Base-by-base conservation (phyloP, 2,888 invertebrate species). In the Spatulosminthurus flaviceps region DNA sequence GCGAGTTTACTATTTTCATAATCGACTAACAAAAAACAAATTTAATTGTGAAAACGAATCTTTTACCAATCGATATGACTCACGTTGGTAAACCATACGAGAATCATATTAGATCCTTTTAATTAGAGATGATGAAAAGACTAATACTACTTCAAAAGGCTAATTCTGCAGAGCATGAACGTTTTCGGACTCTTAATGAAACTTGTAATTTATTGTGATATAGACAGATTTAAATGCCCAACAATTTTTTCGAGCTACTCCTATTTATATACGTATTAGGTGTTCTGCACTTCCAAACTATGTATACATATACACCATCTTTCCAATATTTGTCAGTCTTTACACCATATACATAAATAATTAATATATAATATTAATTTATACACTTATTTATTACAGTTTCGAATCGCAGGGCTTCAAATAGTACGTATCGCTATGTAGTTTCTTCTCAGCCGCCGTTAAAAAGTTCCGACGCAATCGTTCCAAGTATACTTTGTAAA, bases 181-280 rank as follows among this genome's bases (percentile, higher is more conserved):
- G 72, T 72, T 72, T 42, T 72, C 72, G 72, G 51, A 72, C 51
- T 70, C 41, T 72, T 42, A 51, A 43, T 43, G n/a, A 42, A 72
- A 72, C 72, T 72, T 72, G 72, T 72, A 72, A 72, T 72, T 72
- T 72, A 72, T 72, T 72, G 72, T 72, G 72, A 72, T 72, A 72
- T 24, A 24, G 41, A 42, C 43, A 51, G 51, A 51, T 51, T 51
- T 51, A 42, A 72, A 72, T 72, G 43, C 72, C 72, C 72, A 51
- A 72, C 71, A 41, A 71, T 71, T 71, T 72, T 72, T 72, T 72
- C 72, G 22, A 34, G 72, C 72, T 22, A 72, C 43, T 19, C 28
- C 19, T 16, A 67, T 67, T 24, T 67, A 67, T 19, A n/a, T 67
- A 67, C 26, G 29, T 67, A 67, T 29, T 19, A 28, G 19, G 67